Evolutionary conservation across 2,888 invertebrate species (phyloP).

Genomic region (Axea sp.): DNA sequence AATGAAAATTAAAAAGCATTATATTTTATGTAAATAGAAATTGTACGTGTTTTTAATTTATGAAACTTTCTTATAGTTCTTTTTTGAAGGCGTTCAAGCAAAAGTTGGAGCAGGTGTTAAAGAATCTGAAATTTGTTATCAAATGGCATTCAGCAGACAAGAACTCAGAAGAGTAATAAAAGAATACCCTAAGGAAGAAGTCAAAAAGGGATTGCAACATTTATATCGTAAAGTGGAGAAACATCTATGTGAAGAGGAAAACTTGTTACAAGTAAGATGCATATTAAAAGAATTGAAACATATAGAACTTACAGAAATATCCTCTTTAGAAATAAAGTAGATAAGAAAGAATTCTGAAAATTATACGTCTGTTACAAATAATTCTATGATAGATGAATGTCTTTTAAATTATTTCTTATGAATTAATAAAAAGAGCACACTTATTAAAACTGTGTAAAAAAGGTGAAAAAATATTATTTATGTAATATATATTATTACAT

Average conservation of each 20-base stretch:
- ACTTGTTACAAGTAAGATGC: slow-evolving; percentile 85
- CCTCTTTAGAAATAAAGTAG: too few relatives aligned
- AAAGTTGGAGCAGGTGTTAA: slow-evolving; percentile 96
- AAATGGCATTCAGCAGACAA: slow-evolving; percentile 97
- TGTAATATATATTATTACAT: too few relatives aligned
- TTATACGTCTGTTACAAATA: too few relatives aligned
- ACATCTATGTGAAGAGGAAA: slow-evolving; percentile 96
- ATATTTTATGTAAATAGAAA: too few relatives aligned
- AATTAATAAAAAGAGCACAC: too few relatives aligned
- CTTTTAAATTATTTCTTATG: too few relatives aligned
- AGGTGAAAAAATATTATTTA: too few relatives aligned
- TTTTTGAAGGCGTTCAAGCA: slow-evolving; percentile 97
- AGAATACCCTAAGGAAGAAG: slow-evolving; percentile 95
- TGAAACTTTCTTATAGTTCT: slow-evolving; percentile 84
- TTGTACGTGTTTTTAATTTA: too few relatives aligned
- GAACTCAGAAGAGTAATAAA: slow-evolving; percentile 96
- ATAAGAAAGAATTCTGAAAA: too few relatives aligned
- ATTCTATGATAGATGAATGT: too few relatives aligned
- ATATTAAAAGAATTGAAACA: not conserved
- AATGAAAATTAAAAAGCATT: not conserved
- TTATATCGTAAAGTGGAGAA: slow-evolving; percentile 98
- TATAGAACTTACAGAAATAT: too few relatives aligned
- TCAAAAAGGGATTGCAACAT: slow-evolving; percentile 94
- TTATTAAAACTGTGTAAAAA: too few relatives aligned
- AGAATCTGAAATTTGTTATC: slow-evolving; percentile 98